Percentiles rank a stretch among this genome's conserved stretches.
phyloP scores from a whole-genome alignment of 2,113 vertebrate genomes.

The Phodopus roborovskii region DNA sequence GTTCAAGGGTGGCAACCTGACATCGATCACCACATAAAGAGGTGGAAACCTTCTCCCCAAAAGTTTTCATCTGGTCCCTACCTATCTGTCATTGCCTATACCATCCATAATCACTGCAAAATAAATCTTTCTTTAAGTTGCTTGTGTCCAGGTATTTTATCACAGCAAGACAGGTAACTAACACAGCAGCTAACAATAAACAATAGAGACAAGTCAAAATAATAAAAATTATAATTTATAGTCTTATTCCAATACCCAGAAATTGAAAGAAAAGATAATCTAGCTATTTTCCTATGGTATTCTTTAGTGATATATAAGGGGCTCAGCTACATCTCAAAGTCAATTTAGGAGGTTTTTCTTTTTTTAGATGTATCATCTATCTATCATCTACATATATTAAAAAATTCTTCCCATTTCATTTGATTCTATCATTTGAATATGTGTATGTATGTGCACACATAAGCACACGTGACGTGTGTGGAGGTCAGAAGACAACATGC shows the following conservation, averaged over 20 bases:
- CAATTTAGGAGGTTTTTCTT: neutral
- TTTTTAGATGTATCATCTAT: neutral
- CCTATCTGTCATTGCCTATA: too few species aligned
- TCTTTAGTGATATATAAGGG: neutral
- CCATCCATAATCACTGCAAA: neutral
- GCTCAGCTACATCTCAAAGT: neutral
- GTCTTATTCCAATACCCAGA: neutral
- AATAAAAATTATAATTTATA: neutral
- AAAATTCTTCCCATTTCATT: neutral
- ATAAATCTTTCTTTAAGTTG: neutral
- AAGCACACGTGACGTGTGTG: too few species aligned
- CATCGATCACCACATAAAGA: too few species aligned
- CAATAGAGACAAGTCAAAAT: neutral
- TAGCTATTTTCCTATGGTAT: neutral
- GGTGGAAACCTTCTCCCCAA: too few species aligned
- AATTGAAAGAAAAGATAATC: constrained; percentile 14
- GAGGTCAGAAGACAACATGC: neutral
- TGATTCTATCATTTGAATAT: neutral
- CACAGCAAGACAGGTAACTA: neutral
- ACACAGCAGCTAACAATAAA: neutral
- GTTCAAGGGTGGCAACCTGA: too few species aligned
- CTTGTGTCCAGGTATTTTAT: neutral
- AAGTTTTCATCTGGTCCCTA: too few species aligned
- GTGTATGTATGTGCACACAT: neutral
- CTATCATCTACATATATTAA: neutral